Conservation (phyloP, 2,888 invertebrate genomes). For the Calephelis perditalis region DNA sequence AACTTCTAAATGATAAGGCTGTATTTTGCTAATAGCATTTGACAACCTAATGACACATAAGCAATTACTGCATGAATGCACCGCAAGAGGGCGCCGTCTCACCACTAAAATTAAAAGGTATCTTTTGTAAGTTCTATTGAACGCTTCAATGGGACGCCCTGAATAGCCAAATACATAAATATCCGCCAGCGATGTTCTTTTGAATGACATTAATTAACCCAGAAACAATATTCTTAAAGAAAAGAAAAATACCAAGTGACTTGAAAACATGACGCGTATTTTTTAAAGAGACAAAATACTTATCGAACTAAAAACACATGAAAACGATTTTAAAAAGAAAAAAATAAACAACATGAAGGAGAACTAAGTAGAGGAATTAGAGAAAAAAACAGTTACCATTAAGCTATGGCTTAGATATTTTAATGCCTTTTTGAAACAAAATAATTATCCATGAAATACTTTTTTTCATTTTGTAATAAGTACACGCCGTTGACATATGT, state of each 20-base stretch:
- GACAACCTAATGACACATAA: constrained; percentile 22
- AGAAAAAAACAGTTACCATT: too few species aligned
- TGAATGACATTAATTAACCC: constrained; percentile 15
- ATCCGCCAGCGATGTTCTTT: constrained; percentile 15
- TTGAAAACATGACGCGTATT: constrained; percentile 10
- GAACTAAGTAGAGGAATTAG: too few species aligned
- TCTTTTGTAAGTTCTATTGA: constrained; percentile 25
- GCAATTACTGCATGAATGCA: constrained; percentile 27
- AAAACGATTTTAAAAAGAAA: too few species aligned
- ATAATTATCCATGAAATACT: too few species aligned
- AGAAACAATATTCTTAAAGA: constrained; percentile 1
- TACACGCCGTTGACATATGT: too few species aligned
- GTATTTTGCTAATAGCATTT: neutral
- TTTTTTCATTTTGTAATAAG: too few species aligned
- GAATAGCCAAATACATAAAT: constrained; percentile 30
- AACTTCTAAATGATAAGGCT: neutral
- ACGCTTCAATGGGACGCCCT: constrained; percentile 37
- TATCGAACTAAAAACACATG: too few species aligned
- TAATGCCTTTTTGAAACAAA: too few species aligned
- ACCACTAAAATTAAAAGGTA: constrained; percentile 32
- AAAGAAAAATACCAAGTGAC: constrained; percentile 2
- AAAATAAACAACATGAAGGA: too few species aligned
- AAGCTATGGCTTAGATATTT: too few species aligned
- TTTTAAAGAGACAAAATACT: neutral
- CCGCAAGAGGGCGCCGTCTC: constrained; percentile 30